Base-by-base conservation (phyloP, 1,140 invertebrate species). In the Cyrtorhinus lividipennis region DNA sequence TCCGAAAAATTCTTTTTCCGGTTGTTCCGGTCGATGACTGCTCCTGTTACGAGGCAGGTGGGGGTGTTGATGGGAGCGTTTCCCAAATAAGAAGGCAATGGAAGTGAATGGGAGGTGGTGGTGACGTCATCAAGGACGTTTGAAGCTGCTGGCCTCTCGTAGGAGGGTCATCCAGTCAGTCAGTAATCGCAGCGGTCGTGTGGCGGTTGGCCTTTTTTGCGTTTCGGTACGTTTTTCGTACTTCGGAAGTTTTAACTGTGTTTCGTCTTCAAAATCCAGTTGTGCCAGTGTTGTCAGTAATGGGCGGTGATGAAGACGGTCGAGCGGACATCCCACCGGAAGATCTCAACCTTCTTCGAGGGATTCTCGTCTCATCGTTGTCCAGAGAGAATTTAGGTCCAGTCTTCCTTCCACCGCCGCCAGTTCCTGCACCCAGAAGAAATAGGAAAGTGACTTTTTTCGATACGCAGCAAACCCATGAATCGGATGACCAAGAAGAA, bases 331-430 rank as follows among this genome's bases (percentile, higher is more conserved):
- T 65, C 13, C 64, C 64, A 12, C 48, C 63, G 20, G 62, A 65
- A n/a, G 67, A 68, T 60, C 73, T 82, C 27, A 77, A 77, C 63
- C 75, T 78, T 62, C 73, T 82, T 60, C 71, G 80, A 44, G 80
- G 79, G 18, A 81, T 82, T 65, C 73, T 82, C n/a, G 76, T 81
- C 66, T 76, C 76, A 56, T 81, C 81, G 10, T 69, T 82, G 67
- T 78, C 79, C 22, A 74, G 75, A 53, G 80, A 81, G 71, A 81
- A 81, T 69, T 73, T 82, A 30, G 76, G 77, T 2, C 74, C 72
- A 59, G 67, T 65, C 44, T 62, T 66, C 48, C 22, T 59, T 1
- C 58, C 62, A 18, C 24, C 64, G 59, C 60, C 44, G 22, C 61
- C 62, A 56, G 62, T 30, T 45, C 20, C 61, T 62, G 10, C 62